Evolutionary conservation across 2,888 invertebrate species (phyloP).

Genomic region (Hemistola chrysoprasaria): DNA sequence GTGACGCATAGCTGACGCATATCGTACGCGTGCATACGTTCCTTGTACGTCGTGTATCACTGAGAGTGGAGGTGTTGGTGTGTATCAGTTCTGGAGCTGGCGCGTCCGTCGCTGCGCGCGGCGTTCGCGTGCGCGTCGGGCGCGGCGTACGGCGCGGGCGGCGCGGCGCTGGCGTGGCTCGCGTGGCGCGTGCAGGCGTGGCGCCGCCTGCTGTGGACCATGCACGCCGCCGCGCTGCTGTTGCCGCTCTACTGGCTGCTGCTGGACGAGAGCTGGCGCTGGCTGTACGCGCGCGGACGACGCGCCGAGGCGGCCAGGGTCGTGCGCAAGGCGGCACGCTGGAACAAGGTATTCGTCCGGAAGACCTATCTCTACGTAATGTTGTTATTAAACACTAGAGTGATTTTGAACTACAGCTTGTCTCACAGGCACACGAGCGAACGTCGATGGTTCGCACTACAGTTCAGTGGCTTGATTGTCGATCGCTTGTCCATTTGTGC

Average conservation of each 20-base stretch:
- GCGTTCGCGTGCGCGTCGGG: conserved; percentile 68
- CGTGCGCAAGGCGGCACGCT: conserved; percentile 82
- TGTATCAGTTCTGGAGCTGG: conserved; percentile 60
- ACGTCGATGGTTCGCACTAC: no score
- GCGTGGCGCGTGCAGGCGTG: conserved; percentile 83
- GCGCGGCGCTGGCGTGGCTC: conserved; percentile 71
- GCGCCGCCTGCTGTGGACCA: conserved; percentile 84
- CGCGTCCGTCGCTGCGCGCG: conserved; percentile 62
- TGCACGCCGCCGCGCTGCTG: conserved; percentile 86
- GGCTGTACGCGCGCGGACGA: conserved; percentile 86
- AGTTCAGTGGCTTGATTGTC: no score
- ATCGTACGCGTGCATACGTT: no score
- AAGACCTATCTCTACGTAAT: not conserved
- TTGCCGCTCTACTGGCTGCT: conserved; percentile 86
- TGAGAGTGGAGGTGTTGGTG: not conserved
- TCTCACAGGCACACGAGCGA: no score
- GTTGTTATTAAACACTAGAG: not conserved
- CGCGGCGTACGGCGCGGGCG: conserved; percentile 75
- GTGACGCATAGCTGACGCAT: no score
- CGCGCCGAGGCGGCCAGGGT: conserved; percentile 80
- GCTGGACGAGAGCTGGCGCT: conserved; percentile 88
- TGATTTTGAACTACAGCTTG: no score
- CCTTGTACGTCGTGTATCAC: no score
- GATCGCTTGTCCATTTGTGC: no score
- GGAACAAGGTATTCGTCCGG: conserved; percentile 86